phyloP scores from a whole-genome alignment of 2,888 invertebrate genomes.

The Drepanosiphum platanoidis region DNA sequence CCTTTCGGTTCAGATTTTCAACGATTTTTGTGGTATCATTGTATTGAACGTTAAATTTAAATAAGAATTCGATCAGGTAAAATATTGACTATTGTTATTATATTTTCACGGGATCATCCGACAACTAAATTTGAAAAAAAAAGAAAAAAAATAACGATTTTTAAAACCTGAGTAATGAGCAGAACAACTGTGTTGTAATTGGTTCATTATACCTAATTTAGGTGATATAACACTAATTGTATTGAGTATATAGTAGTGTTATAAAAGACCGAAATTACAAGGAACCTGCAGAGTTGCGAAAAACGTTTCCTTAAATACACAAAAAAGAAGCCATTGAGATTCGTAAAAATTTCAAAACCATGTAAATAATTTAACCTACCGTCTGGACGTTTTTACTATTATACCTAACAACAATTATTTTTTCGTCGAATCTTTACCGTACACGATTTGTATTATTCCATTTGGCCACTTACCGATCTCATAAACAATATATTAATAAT shows the following conservation, averaged over 20 bases:
- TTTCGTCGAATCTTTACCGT: not conserved
- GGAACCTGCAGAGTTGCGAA: not conserved
- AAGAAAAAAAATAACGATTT: not conserved
- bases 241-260: not conserved
- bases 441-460: not conserved
- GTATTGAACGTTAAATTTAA: too few relatives aligned
- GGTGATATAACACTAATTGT: not conserved
- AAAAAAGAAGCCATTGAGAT: not conserved
- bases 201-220: not conserved
- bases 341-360: not conserved
- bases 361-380: not conserved
- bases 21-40: too few relatives aligned
- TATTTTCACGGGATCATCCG: not conserved
- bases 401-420: not conserved
- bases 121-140: not conserved
- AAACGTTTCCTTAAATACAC: not conserved
- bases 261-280: not conserved
- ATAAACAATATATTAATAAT: not conserved
- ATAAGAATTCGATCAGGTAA: too few relatives aligned
- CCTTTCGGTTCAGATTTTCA: too few relatives aligned
- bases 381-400: too few relatives aligned
- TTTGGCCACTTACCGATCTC: not conserved
- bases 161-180: not conserved
- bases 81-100: not conserved
- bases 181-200: not conserved